These are phyloP conservation scores for Eilema caniola DNA, from an alignment of 2,888 invertebrate genomes.

Conservation along the genomic window DNA sequence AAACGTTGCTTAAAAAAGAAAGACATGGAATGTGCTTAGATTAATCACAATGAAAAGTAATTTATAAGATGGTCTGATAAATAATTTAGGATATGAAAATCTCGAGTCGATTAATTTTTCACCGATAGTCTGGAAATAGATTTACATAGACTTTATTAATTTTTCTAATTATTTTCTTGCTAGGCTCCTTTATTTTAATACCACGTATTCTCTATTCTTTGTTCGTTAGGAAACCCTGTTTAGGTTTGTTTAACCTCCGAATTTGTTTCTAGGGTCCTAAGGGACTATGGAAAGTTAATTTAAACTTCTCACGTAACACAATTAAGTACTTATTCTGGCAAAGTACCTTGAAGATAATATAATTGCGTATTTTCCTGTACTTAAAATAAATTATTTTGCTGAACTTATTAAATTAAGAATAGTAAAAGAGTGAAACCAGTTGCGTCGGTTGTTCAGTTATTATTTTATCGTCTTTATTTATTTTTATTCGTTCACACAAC, in stretches of 20 bases:
- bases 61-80: neutral
- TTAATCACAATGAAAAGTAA: too few relatives aligned
- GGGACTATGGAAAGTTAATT: conserved; percentile 44
- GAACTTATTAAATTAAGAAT: too few relatives aligned
- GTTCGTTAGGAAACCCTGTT: conserved; percentile 26
- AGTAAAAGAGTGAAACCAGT: too few relatives aligned
- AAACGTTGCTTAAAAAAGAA: too few relatives aligned
- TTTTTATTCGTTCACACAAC: too few relatives aligned
- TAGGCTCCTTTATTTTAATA: neutral
- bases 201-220: neutral
- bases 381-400: too few relatives aligned
- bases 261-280: conserved; percentile 46
- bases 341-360: conserved; percentile 12
- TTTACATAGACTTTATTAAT: neutral
- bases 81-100: neutral
- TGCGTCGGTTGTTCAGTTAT: too few relatives aligned
- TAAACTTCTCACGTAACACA: conserved; percentile 46
- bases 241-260: conserved; percentile 38
- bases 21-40: too few relatives aligned
- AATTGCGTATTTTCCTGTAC: too few relatives aligned
- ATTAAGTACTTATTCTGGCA: conserved; percentile 10
- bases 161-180: neutral
- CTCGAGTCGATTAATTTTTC: neutral
- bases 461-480: too few relatives aligned
- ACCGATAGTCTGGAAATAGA: neutral